Evolutionary conservation across 2,113 vertebrate species (phyloP).

Genomic region (Prionailurus viverrinus): DNA sequence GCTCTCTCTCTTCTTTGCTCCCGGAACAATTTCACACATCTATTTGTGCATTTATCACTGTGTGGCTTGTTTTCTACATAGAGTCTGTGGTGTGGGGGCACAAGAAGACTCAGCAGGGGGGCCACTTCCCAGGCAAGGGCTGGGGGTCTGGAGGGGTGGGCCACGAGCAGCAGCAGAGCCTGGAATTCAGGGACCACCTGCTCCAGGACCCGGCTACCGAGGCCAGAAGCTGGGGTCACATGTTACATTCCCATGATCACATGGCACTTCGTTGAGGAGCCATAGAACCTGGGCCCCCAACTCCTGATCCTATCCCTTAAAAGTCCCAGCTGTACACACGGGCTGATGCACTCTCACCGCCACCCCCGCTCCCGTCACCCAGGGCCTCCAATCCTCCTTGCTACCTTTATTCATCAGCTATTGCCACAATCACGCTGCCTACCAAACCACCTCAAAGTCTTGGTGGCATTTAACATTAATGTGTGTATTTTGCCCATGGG

Average conservation of each 20-base stretch:
- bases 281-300: background rate
- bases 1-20: slow-evolving; percentile 10
- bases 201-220: background rate
- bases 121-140: background rate
- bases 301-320: background rate
- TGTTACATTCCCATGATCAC: background rate
- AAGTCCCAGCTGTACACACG: background rate
- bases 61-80: slow-evolving; percentile 39
- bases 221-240: background rate
- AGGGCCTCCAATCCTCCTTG: background rate
- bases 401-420: background rate
- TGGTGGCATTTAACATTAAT: background rate
- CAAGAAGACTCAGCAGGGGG: background rate
- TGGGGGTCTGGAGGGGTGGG: background rate
- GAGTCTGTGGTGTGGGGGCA: background rate
- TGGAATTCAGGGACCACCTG: background rate
- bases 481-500: background rate
- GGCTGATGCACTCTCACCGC: no score
- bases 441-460: background rate
- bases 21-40: slow-evolving; percentile 37
- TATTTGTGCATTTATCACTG: slow-evolving; percentile 53
- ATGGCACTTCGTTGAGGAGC: rapidly evolving
- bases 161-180: background rate
- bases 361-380: background rate
- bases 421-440: rapidly evolving